Conservation (phyloP, 2,113 vertebrate genomes). For the Stomatorhinus ivindoensis region DNA sequence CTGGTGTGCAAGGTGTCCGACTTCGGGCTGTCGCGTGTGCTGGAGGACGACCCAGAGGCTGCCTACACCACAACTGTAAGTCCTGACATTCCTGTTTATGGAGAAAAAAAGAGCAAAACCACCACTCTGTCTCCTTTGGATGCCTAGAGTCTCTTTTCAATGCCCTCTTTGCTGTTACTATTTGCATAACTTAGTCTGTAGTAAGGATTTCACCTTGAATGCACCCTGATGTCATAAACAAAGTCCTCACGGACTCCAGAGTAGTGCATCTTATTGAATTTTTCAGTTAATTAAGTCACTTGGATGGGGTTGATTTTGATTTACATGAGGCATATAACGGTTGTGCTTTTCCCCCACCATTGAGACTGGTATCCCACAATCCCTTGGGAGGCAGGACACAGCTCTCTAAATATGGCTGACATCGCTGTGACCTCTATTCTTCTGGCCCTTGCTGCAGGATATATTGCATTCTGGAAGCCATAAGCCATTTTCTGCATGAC, state of each 20-base stretch:
- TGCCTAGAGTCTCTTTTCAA: neutral
- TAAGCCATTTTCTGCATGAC: conserved; percentile 30
- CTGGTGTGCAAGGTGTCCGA: conserved; percentile 95
- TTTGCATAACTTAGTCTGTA: neutral
- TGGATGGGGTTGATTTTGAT: neutral
- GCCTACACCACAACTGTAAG: conserved; percentile 60
- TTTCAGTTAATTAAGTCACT: conserved; percentile 5
- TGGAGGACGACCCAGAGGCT: conserved; percentile 74
- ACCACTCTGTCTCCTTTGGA: neutral
- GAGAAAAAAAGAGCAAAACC: too few species aligned
- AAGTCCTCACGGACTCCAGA: neutral
- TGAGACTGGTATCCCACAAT: neutral
- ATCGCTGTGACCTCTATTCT: conserved; percentile 23
- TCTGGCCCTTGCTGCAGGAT: conserved; percentile 19
- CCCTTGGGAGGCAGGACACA: conserved; percentile 5
- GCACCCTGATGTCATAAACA: conserved; percentile 4
- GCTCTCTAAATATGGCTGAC: conserved; percentile 14
- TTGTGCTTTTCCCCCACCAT: neutral
- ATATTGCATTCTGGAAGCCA: conserved; percentile 20
- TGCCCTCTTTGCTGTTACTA: neutral
- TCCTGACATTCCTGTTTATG: conserved; percentile 50
- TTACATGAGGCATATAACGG: neutral
- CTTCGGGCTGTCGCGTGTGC: conserved; percentile 87
- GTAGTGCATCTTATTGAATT: conserved; percentile 3
- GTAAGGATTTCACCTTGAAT: neutral